Percentiles rank a stretch among this genome's conserved stretches.
These are phyloP conservation scores for Anthophora plumipes DNA, from an alignment of 2,888 invertebrate genomes.

Conservation along the genomic window DNA sequence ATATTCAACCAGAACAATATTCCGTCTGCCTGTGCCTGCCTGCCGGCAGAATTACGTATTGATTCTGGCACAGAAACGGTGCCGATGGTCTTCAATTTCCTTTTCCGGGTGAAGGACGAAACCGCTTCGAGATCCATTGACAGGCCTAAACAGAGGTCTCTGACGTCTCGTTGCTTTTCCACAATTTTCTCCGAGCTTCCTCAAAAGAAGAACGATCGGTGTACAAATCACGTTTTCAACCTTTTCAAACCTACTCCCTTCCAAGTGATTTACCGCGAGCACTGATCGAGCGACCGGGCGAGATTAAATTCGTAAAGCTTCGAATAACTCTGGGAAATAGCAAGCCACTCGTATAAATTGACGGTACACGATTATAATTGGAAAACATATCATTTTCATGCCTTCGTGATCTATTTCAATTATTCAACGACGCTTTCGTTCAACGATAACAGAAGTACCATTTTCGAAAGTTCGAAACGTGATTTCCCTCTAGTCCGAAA, in stretches of 20 bases:
- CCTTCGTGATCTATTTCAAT: too few relatives aligned
- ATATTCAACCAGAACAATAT: slow-evolving; percentile 48
- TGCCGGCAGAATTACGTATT: slow-evolving; percentile 61
- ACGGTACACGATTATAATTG: neutral
- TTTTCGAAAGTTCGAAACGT: too few relatives aligned
- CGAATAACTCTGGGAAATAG: neutral
- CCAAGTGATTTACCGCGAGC: slow-evolving; percentile 12
- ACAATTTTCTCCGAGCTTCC: too few relatives aligned
- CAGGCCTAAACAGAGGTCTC: neutral
- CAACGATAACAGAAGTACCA: too few relatives aligned
- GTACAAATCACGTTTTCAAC: neutral
- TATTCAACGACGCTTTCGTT: too few relatives aligned
- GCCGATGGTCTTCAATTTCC: slow-evolving; percentile 69
- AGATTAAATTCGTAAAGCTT: neutral
- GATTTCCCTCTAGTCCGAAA: too few relatives aligned
- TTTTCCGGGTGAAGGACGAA: slow-evolving; percentile 66
- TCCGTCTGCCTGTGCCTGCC: slow-evolving; percentile 43
- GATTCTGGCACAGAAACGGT: slow-evolving; percentile 66
- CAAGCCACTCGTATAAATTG: neutral
- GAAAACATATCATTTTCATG: too few relatives aligned
- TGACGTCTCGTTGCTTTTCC: neutral
- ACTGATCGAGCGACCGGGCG: slow-evolving; percentile 1
- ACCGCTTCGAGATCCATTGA: slow-evolving; percentile 32
- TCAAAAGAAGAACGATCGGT: too few relatives aligned
- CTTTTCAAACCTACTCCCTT: neutral